Percentiles rank a stretch among this genome's conserved stretches.
Conservation (phyloP, 2,113 vertebrate species). For the Panthera tigris region DNA sequence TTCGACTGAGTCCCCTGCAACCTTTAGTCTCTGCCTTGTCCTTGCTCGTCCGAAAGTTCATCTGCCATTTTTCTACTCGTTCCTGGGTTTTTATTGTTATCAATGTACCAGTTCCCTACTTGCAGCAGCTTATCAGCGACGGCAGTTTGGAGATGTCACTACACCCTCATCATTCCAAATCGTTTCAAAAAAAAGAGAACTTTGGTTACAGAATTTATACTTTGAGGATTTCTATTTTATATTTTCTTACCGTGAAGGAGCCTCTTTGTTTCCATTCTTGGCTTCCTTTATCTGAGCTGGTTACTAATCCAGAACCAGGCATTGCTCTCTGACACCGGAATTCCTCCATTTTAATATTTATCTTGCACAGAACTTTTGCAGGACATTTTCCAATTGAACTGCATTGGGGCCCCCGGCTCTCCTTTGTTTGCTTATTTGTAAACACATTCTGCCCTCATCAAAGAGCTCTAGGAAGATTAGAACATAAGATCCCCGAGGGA, state of each 20-base stretch:
- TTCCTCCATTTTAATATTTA: not conserved
- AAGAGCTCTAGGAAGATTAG: constrained; percentile 46
- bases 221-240: not conserved
- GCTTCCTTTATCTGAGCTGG: not conserved
- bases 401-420: not conserved
- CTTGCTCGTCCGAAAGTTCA: not conserved
- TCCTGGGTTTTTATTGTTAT: not conserved
- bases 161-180: not conserved
- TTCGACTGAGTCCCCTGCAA: too few species aligned
- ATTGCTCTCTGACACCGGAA: not conserved
- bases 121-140: not conserved
- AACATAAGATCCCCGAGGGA: not conserved
- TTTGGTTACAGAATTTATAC: not conserved
- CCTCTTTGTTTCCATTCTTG: not conserved
- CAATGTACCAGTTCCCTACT: not conserved
- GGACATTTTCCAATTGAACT: not conserved
- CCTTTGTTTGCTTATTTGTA: constrained; percentile 10
- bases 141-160: not conserved
- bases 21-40: not conserved
- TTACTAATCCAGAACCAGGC: not conserved
- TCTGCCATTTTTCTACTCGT: not conserved
- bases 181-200: not conserved
- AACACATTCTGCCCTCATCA: not conserved
- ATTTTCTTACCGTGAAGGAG: not conserved
- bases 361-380: not conserved